Percentiles rank a stretch among this genome's conserved stretches.
Evolutionary conservation across 2,888 invertebrate species (phyloP).

Genomic region (Linhomoeus sp.): DNA sequence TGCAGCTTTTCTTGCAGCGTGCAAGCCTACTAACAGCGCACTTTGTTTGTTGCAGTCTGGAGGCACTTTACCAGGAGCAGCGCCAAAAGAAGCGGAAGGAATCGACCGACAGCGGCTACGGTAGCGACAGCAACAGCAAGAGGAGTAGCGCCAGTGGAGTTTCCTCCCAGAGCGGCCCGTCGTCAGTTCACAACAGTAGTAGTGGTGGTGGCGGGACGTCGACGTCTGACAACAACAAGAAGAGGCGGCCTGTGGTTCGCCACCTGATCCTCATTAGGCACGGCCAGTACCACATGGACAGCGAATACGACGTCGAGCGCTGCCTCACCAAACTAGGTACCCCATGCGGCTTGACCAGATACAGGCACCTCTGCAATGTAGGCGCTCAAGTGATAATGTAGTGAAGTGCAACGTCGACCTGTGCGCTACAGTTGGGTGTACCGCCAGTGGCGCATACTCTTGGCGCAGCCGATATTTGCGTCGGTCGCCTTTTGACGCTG

Average conservation of each 20-base stretch:
- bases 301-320: constrained; percentile 48
- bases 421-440: no score
- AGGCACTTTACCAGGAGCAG: constrained; percentile 12
- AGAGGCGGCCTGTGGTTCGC: constrained; percentile 38
- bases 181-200: no score
- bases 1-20: background rate
- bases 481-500: no score
- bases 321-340: constrained; percentile 61
- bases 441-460: no score
- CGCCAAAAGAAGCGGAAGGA: constrained; percentile 13
- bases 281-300: constrained; percentile 69
- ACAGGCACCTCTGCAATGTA: no score
- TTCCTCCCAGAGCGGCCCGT: no score
- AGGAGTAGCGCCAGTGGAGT: no score
- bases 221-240: background rate
- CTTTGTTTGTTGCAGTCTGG: background rate
- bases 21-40: background rate
- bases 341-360: no score
- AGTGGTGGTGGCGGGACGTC: no score
- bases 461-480: no score
- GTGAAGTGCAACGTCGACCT: no score
- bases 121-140: background rate
- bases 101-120: constrained; percentile 9
- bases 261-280: constrained; percentile 76
- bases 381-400: no score